Percentiles rank a stretch among this genome's conserved stretches.
Conservation (phyloP, 2,113 vertebrate species). For the Forbesichthys agassizii region DNA sequence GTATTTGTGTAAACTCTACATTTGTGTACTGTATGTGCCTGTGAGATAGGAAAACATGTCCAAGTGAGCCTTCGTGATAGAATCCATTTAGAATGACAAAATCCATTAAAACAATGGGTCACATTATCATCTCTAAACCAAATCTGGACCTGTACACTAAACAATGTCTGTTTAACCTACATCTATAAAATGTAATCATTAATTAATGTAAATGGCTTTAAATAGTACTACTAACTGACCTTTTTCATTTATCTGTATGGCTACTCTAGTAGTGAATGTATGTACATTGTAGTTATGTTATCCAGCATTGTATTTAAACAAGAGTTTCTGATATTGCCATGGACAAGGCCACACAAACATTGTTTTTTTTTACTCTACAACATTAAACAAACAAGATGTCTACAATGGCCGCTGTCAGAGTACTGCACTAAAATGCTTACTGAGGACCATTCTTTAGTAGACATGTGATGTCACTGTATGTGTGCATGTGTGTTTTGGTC, state of each 20-base stretch:
- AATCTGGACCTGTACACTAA: constrained; percentile 9
- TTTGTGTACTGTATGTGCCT: constrained; percentile 9
- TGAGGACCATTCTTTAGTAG: constrained; percentile 16
- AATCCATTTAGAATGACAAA: constrained; percentile 6
- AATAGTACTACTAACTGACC: constrained; percentile 14
- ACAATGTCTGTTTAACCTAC: neutral
- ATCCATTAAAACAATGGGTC: constrained; percentile 38
- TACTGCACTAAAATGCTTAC: constrained; percentile 31
- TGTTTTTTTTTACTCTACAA: neutral
- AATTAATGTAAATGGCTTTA: constrained; percentile 28
- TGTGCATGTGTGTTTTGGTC: constrained; percentile 17
- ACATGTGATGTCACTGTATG: constrained; percentile 23
- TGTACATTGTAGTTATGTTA: constrained; percentile 19
- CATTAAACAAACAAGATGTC: neutral
- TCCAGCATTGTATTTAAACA: neutral
- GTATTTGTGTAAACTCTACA: neutral
- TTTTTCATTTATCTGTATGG: constrained; percentile 31
- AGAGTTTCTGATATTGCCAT: neutral
- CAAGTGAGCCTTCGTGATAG: constrained; percentile 45
- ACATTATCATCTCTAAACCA: constrained; percentile 45
- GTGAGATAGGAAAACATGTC: constrained; percentile 32
- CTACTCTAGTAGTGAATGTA: constrained; percentile 40
- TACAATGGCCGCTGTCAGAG: constrained; percentile 6
- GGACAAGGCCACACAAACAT: constrained; percentile 18
- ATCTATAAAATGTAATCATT: constrained; percentile 47